These are phyloP conservation scores for Tolmerus cingulatus DNA, from an alignment of 2,888 invertebrate genomes.

Conservation along the genomic window DNA sequence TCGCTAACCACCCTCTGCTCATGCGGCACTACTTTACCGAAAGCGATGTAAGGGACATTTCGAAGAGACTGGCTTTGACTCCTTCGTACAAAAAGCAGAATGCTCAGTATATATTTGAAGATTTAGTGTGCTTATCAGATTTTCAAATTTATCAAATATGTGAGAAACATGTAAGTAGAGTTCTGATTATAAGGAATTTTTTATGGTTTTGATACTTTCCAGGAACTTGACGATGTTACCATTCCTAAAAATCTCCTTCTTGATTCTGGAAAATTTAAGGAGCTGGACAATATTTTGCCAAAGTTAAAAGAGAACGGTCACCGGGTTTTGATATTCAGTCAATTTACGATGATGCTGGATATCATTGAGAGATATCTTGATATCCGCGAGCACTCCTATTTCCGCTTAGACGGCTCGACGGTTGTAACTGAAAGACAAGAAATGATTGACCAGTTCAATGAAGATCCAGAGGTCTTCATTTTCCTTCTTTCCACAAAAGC, in stretches of 20 bases:
- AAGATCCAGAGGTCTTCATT: conserved; percentile 80
- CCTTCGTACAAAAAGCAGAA: conserved; percentile 78
- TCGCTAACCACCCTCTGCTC: conserved; percentile 92
- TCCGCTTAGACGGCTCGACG: conserved; percentile 90
- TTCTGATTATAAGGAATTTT: conserved; percentile 62
- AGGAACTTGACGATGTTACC: conserved; percentile 70
- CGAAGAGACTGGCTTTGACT: conserved; percentile 73
- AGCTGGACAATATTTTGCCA: conserved; percentile 80
- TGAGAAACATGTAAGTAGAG: conserved; percentile 66
- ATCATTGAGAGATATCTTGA: conserved; percentile 87
- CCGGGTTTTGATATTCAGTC: conserved; percentile 92
- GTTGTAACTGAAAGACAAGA: conserved; percentile 86
- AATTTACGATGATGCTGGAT: conserved; percentile 95
- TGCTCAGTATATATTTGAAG: conserved; percentile 82
- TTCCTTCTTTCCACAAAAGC: conserved; percentile 93
- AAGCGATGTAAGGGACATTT: conserved; percentile 71
- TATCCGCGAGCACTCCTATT: conserved; percentile 75
- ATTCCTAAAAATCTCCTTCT: conserved; percentile 76
- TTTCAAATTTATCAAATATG: conserved; percentile 88
- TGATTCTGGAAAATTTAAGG: conserved; percentile 86
- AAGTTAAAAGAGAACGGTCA: conserved; percentile 76
- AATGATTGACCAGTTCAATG: conserved; percentile 88
- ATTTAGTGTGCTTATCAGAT: conserved; percentile 87
- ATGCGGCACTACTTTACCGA: conserved; percentile 78
- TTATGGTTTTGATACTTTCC: neutral